Evolutionary conservation across 1,140 invertebrate genomes (phyloP), one percentile per base, ranked within the genome.

Genomic region (Mamestra configurata): DNA sequence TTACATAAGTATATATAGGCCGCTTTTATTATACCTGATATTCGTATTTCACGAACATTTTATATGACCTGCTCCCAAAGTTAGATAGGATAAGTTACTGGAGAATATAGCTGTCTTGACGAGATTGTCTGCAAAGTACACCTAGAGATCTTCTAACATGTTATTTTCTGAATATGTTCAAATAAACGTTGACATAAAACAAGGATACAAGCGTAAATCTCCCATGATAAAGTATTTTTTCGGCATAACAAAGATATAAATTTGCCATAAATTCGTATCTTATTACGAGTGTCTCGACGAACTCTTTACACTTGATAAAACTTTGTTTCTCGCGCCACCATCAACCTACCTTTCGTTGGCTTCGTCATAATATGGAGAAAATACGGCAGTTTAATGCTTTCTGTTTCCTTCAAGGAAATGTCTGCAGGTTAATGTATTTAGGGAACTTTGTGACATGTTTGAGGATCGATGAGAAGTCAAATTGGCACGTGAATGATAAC

Each of bases 271-370:
- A 88, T 84, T 85, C 84, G 49, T 68, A 43, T 80, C 87, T 89
- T 91, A 91, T 86, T 88, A 87, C 85, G 68, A 84, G 73, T 85
- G 80, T 83, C 82, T 78, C 82, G 72, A 77, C 82, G 84, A 86
- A 84, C 86, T 87, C 84, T 88, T 90, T 87, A 84, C 83, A 87
- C 84, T 83, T 86, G 86, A 90, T 89, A 87, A 90, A 88, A 86
- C 82, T 87, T 90, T 86, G 86, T 84, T 84, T 84, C 81, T 80
- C 77, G 68, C 79, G 51, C 71, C 61, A 49, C 37, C n/a, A 76
- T 57, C 18, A n/a, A 61, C 43, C 70, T 72, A 31, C 68, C 46
- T 57, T 77, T 81, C 70, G 55, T 73, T 78, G 59, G 73, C 68
- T 49, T 43, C 37, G 51, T 73, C 73, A 76, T 76, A 76, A 76